A percentile compares a stretch with the other conserved stretches of the same genome.
phyloP scores from a whole-genome alignment of 2,797 vertebrate species.

The Clarias pachynema region DNA sequence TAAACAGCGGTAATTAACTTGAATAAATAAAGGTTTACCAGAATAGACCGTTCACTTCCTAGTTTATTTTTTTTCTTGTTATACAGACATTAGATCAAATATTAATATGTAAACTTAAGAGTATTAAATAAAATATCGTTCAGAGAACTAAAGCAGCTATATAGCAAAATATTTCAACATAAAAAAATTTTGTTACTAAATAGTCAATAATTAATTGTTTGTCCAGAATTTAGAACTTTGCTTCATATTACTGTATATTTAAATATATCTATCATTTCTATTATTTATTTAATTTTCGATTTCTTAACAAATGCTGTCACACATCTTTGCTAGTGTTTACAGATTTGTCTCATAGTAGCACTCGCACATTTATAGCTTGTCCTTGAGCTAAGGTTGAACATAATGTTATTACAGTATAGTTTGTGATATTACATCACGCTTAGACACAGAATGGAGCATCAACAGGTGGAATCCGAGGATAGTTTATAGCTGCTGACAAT shows the following conservation, averaged over 20 bases:
- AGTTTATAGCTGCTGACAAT: slow-evolving; percentile 32
- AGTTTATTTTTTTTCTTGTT: not conserved
- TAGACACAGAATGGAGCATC: not conserved
- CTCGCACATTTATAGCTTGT: not conserved
- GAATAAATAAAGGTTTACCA: not conserved
- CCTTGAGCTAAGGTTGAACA: not conserved
- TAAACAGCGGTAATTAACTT: not conserved
- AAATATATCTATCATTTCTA: not conserved
- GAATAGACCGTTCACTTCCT: not conserved
- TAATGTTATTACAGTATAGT: not conserved
- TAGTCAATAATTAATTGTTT: not conserved
- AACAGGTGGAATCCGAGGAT: slow-evolving; percentile 14
- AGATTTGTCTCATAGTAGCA: not conserved
- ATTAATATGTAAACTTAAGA: not conserved
- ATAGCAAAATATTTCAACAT: not conserved
- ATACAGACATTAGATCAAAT: not conserved
- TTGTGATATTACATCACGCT: slow-evolving; percentile 5
- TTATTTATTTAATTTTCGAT: not conserved
- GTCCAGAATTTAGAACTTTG: not conserved
- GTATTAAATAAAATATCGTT: not conserved
- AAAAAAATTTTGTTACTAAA: not conserved
- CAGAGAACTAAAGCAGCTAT: not conserved
- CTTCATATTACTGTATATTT: not conserved
- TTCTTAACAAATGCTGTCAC: not conserved
- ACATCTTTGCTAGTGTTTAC: not conserved